phyloP scores from a whole-genome alignment of 2,113 vertebrate species.

The Furnarius figulus region DNA sequence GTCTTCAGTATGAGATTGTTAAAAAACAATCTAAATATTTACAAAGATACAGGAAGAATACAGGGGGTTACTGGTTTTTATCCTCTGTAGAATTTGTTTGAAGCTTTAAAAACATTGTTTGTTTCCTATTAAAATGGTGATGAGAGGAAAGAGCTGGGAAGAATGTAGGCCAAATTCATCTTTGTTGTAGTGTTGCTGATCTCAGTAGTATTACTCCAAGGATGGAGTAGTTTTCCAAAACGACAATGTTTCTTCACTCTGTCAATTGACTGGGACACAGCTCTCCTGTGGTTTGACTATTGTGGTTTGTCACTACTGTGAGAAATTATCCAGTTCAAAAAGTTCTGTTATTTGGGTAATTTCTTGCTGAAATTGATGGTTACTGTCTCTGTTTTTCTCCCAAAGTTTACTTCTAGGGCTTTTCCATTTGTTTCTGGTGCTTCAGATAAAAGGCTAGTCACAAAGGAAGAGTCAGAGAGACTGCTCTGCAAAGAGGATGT shows the following conservation, averaged over 20 bases:
- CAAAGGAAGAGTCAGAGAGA: neutral
- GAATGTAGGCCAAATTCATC: neutral
- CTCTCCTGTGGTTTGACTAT: conserved; percentile 63
- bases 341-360: conserved; percentile 59
- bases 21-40: neutral
- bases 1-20: neutral
- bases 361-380: conserved; percentile 57
- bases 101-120: neutral
- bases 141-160: neutral
- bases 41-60: neutral
- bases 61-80: neutral
- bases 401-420: conserved; percentile 47
- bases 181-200: neutral
- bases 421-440: conserved; percentile 46
- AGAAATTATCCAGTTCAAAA: conserved; percentile 56
- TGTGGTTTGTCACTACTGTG: conserved; percentile 65
- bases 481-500: neutral
- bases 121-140: conserved; percentile 13
- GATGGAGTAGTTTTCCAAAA: conserved; percentile 28
- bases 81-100: neutral
- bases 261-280: conserved; percentile 37
- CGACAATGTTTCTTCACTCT: conserved; percentile 2
- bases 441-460: neutral
- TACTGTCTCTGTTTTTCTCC: conserved; percentile 38
- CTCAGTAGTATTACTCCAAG: neutral